Evolutionary conservation across 2,888 invertebrate genomes (phyloP).

Genomic region (Melanophora roralis): DNA sequence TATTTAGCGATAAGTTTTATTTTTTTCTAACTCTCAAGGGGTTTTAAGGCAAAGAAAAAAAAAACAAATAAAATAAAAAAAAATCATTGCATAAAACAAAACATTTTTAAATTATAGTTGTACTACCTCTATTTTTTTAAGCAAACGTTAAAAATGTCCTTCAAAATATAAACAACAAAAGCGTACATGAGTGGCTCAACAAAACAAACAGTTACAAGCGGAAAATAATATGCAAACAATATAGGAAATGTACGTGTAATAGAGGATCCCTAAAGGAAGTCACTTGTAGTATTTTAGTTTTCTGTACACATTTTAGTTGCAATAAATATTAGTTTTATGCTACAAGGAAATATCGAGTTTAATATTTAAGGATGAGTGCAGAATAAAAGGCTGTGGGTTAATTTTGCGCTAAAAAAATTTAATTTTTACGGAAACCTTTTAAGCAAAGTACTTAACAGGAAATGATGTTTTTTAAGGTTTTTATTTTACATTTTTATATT

Average conservation of each 20-base stretch:
- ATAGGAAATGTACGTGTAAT: conserved; percentile 51
- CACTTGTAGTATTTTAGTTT: background rate
- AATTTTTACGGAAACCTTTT: background rate
- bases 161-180: conserved; percentile 28
- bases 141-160: conserved; percentile 29
- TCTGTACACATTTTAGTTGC: background rate
- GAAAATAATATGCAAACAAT: conserved; percentile 55
- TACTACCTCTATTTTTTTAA: background rate
- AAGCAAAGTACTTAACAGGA: background rate
- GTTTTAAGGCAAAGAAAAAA: background rate
- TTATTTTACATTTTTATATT: background rate
- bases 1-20: conserved; percentile 52
- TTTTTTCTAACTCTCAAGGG: conserved; percentile 43
- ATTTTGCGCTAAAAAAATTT: background rate
- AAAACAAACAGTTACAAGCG: conserved; percentile 40
- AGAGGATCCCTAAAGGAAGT: conserved; percentile 58
- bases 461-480: background rate
- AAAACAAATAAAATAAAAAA: background rate
- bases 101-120: background rate
- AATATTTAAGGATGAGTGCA: background rate
- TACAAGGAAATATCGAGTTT: conserved; percentile 1
- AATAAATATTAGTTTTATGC: conserved; percentile 28
- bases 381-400: background rate
- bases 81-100: conserved; percentile 23
- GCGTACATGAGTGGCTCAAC: background rate